Conservation (phyloP, 2,113 vertebrate species). For the Lathamus discolor region DNA sequence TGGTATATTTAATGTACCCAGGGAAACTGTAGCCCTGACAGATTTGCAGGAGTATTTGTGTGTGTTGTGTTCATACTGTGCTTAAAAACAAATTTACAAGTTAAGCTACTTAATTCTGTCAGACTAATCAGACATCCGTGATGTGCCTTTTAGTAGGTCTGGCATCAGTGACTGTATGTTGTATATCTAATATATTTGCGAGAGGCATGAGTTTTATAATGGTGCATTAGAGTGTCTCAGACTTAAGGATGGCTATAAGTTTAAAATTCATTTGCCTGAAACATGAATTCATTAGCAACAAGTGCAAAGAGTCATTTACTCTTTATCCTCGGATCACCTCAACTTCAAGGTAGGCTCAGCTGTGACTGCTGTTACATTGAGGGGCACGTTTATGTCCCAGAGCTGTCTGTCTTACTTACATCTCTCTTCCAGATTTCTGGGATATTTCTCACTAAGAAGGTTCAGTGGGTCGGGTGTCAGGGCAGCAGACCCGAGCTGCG, state of each 20-base stretch:
- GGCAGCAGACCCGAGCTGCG: slow-evolving; percentile 85
- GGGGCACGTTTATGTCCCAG: not conserved
- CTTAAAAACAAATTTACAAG: not conserved
- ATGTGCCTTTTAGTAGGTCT: not conserved
- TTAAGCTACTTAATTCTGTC: not conserved
- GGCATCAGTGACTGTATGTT: not conserved
- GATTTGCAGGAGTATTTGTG: not conserved
- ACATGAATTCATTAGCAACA: not conserved
- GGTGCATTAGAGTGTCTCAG: not conserved
- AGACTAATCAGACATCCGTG: not conserved
- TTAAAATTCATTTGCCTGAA: not conserved
- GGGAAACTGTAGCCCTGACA: not conserved
- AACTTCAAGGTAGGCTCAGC: not conserved
- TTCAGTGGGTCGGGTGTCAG: slow-evolving; percentile 91
- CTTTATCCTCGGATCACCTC: not conserved
- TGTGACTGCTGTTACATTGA: not conserved
- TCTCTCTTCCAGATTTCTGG: slow-evolving; percentile 84
- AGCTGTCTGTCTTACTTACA: not conserved
- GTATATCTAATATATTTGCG: no score
- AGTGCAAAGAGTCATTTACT: not conserved
- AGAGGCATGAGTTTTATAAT: not conserved
- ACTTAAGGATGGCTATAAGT: not conserved
- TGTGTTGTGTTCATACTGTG: not conserved
- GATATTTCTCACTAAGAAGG: slow-evolving; percentile 80
- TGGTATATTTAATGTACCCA: not conserved